These are phyloP conservation scores for Sitta carolinensis DNA, from an alignment of 2,797 vertebrate species.

Conservation along the genomic window DNA sequence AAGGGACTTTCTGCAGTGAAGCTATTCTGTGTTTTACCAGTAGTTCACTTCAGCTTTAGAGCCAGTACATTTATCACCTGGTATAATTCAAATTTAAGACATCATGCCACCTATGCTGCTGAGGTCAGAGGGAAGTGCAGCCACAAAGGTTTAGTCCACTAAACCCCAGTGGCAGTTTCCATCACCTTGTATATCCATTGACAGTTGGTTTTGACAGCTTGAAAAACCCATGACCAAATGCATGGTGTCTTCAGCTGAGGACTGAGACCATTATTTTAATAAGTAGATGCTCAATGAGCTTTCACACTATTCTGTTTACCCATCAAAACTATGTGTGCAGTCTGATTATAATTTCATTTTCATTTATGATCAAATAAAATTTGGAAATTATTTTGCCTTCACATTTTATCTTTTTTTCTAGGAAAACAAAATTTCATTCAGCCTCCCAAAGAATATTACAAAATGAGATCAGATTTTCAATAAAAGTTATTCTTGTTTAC, in stretches of 20 bases:
- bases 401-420: not conserved
- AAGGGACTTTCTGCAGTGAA: not conserved
- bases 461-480: not conserved
- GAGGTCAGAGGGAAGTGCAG: not conserved
- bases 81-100: not conserved
- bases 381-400: not conserved
- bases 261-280: not conserved
- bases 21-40: not conserved
- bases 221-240: not conserved
- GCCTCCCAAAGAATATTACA: not conserved
- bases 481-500: not conserved
- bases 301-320: conserved; percentile 20
- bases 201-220: not conserved
- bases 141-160: not conserved
- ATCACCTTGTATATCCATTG: not conserved
- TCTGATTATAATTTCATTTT: conserved; percentile 6
- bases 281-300: not conserved
- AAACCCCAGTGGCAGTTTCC: not conserved
- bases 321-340: conserved; percentile 2
- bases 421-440: not conserved
- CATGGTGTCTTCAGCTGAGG: not conserved
- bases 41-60: not conserved
- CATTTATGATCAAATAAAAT: not conserved
- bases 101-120: not conserved
- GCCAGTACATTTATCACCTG: not conserved